These are phyloP conservation scores for Catotricha subobsoleta DNA, from an alignment of 2,888 invertebrate species.

Conservation along the genomic window DNA sequence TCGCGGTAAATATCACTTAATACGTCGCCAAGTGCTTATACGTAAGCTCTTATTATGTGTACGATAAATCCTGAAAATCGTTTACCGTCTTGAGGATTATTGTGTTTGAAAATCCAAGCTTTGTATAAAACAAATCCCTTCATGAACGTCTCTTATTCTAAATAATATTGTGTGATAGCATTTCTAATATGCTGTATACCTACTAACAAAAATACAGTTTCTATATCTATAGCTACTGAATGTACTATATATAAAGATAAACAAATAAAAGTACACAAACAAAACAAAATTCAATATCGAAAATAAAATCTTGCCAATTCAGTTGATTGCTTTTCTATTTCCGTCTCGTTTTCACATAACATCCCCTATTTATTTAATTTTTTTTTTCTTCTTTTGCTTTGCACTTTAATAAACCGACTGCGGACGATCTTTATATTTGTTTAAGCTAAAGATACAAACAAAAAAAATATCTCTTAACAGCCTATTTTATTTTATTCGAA, in stretches of 20 bases:
- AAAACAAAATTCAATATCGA: slow-evolving; percentile 7
- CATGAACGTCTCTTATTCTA: no score
- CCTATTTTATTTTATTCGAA: no score
- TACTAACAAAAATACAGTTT: slow-evolving; percentile 3
- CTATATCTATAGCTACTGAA: not conserved
- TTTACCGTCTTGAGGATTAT: slow-evolving; percentile 7
- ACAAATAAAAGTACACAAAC: slow-evolving; percentile 1
- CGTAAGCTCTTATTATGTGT: slow-evolving; percentile 5
- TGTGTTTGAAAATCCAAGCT: not conserved
- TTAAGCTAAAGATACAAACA: no score
- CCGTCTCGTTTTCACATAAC: no score
- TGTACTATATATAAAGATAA: not conserved
- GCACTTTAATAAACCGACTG: no score
- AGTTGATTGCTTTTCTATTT: slow-evolving; percentile 9
- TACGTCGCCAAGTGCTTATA: not conserved
- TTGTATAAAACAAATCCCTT: not conserved
- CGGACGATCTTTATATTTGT: no score
- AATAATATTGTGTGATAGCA: no score
- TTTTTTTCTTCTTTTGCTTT: no score
- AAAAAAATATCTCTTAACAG: no score
- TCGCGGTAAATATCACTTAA: no score
- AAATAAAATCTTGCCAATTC: slow-evolving; percentile 9
- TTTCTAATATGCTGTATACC: no score
- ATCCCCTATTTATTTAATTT: no score
- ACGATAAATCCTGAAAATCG: slow-evolving; percentile 7